Conservation (phyloP, 37 sponge, comb jelly and placozoan genomes). For the Cliona cf. orientalis region DNA sequence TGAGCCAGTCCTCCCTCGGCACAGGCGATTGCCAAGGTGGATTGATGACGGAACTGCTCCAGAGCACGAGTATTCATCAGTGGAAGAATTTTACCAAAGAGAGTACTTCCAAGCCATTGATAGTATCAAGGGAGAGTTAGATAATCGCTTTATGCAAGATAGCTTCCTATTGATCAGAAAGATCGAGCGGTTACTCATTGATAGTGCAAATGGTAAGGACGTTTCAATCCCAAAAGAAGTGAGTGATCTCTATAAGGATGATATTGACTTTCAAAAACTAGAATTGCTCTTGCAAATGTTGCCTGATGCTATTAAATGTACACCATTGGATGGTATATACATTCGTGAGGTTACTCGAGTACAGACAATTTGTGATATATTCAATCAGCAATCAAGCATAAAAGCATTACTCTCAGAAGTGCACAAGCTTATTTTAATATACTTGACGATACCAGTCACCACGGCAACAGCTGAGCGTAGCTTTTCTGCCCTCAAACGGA, state of each 20-base stretch:
- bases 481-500: conserved; percentile 42
- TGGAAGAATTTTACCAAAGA: conserved; percentile 37
- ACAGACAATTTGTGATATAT: conserved; percentile 48
- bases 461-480: conserved; percentile 49
- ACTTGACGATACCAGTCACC: conserved; percentile 60
- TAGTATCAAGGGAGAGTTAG: conserved; percentile 27
- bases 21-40: conserved; percentile 26
- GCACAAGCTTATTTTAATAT: conserved; percentile 57
- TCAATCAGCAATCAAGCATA: conserved; percentile 6
- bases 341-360: conserved; percentile 37
- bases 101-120: conserved; percentile 39
- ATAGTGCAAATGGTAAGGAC: conserved; percentile 18
- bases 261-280: conserved; percentile 30
- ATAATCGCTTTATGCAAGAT: conserved; percentile 24
- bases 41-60: conserved; percentile 38
- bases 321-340: conserved; percentile 10
- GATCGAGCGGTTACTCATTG: background rate
- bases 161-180: conserved; percentile 28
- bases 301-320: conserved; percentile 24
- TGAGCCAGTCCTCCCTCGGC: conserved; percentile 28
- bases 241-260: background rate
- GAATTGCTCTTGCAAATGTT: conserved; percentile 20
- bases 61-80: conserved; percentile 5
- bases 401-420: conserved; percentile 41
- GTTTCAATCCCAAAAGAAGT: background rate